These are phyloP conservation scores for Leptinotarsa peninsularis DNA, from an alignment of 2,888 invertebrate species.

Conservation along the genomic window DNA sequence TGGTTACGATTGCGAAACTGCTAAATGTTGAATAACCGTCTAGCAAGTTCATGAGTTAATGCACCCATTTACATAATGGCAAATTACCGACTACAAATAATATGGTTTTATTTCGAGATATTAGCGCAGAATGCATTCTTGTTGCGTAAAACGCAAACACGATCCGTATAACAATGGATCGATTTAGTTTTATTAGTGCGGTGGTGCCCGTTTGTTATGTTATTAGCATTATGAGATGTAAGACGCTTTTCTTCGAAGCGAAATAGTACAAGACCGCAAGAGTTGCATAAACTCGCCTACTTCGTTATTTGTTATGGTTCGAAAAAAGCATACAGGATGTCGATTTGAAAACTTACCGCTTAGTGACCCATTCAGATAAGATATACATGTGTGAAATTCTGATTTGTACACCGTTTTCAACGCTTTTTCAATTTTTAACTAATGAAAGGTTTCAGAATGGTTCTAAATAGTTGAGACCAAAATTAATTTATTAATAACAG, in stretches of 20 bases:
- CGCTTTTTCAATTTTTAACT: too few species aligned
- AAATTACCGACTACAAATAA: conserved; percentile 34
- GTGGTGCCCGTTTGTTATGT: conserved; percentile 11
- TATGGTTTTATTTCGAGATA: conserved; percentile 31
- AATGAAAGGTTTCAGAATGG: too few species aligned
- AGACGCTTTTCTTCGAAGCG: neutral
- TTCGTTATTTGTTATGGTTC: neutral
- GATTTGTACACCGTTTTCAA: too few species aligned
- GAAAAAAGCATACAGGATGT: neutral
- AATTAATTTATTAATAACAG: too few species aligned
- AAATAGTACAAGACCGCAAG: neutral
- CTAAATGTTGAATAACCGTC: conserved; percentile 43
- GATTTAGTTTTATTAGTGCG: conserved; percentile 18
- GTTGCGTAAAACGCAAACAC: conserved; percentile 19
- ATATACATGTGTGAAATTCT: too few species aligned
- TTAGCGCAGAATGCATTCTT: conserved; percentile 15
- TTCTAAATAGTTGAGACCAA: too few species aligned
- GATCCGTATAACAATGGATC: conserved; percentile 16
- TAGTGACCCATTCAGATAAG: too few species aligned
- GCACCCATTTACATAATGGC: conserved; percentile 38
- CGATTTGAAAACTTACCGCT: too few species aligned
- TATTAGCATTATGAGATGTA: conserved; percentile 18
- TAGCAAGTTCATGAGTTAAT: conserved; percentile 45
- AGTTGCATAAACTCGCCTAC: conserved; percentile 4
- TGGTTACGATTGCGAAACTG: conserved; percentile 38